These are phyloP conservation scores for Rhodophaea formosa DNA, from an alignment of 2,888 invertebrate genomes.

Conservation along the genomic window DNA sequence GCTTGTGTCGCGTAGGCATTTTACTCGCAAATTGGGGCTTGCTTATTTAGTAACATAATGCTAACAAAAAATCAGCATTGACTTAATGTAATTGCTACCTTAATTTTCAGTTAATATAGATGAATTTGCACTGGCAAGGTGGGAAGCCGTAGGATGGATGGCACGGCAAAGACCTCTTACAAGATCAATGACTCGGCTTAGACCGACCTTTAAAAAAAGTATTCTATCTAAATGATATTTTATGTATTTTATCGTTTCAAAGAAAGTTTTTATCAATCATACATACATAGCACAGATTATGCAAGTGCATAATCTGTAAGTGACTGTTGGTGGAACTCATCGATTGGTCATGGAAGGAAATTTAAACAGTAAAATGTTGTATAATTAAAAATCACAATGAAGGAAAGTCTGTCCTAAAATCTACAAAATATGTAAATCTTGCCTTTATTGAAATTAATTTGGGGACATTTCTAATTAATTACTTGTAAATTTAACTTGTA, in stretches of 20 bases:
- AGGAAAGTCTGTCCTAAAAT: not conserved
- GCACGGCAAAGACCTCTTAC: not conserved
- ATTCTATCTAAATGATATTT: not conserved
- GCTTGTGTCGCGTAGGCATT: constrained; percentile 35
- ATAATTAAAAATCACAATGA: not conserved
- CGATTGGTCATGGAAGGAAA: not conserved
- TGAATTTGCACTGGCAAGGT: not conserved
- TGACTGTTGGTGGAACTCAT: not conserved
- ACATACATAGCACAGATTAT: too few species aligned
- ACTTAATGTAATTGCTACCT: not conserved
- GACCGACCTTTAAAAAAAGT: not conserved
- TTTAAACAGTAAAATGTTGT: not conserved
- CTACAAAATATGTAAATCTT: not conserved
- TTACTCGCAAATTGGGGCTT: not conserved
- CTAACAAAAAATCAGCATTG: constrained; percentile 2
- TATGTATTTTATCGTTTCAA: not conserved
- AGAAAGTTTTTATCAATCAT: not conserved
- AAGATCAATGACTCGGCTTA: not conserved
- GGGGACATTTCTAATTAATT: too few species aligned
- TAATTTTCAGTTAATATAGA: not conserved
- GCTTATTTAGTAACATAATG: constrained; percentile 1
- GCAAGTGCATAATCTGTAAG: not conserved
- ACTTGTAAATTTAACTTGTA: too few species aligned
- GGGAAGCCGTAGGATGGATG: not conserved
- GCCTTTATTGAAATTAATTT: not conserved